Evolutionary conservation across 2,888 invertebrate species (phyloP), one percentile per base, ranked within the genome.

Genomic region (Nematopogon swammerdamellus): DNA sequence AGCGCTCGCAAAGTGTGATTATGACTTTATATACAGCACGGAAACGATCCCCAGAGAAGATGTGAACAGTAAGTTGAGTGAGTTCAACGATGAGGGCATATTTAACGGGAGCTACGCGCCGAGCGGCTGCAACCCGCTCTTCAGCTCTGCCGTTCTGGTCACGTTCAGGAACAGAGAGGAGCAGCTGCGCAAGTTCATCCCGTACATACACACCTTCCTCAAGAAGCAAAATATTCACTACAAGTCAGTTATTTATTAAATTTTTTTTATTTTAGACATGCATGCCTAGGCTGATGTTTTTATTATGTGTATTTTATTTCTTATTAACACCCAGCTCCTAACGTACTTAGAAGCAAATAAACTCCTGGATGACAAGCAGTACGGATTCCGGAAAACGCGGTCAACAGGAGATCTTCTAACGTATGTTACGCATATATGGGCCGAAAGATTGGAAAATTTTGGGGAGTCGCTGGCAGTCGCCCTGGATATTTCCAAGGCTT

Each of bases 181-280:
- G 3, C 95, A 96, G 59, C 70, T 96, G 16, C 80, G 85, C 47
- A 74, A 85, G 52, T 94, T 95, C 64, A 72, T 95, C 52, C 87
- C 87, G 49, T 92, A 93, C 60, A 92, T 96, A 73, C 95, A 96
- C 67, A 85, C 87, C 46, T 94, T 90, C 67, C 74, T 96, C 52
- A 88, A 90, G 57, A 80, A 84, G 51, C 96, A 96, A 65, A 83
- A 87, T 57, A 82, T 96, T 30, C 89, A 92, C 64, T 96, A 96
- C 67, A 72, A 69, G 80, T 77, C 55, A 68, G 70, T 65, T 25
- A n/a, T n/a, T n/a, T n/a, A n/a, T n/a, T n/a, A n/a, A n/a, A n/a
- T n/a, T n/a, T n/a, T n/a, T n/a, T n/a, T n/a, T n/a, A n/a, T n/a
- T n/a, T n/a, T n/a, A n/a, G n/a, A n/a, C n/a, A n/a, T n/a, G n/a